Conservation (phyloP, 2,113 vertebrate genomes). For the Rhabdornis inornatus region DNA sequence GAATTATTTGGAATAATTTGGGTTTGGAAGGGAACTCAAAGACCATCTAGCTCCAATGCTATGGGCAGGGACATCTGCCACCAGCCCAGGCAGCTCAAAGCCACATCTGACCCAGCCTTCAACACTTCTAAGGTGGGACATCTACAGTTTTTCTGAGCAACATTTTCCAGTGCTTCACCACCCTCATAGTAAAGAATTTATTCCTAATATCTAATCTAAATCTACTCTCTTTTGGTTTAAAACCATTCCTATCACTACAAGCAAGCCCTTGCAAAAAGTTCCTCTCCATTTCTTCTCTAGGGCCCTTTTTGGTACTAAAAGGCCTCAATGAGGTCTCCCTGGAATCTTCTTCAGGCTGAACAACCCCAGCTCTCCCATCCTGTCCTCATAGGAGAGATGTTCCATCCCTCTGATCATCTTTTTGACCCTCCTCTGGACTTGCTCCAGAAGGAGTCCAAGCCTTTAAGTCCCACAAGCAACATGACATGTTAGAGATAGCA, state of each 20-base stretch:
- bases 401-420: not conserved
- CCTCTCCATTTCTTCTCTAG: not conserved
- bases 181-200: not conserved
- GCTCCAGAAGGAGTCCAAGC: not conserved
- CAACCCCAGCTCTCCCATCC: not conserved
- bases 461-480: not conserved
- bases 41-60: not conserved
- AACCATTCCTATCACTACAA: not conserved
- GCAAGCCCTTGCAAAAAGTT: not conserved
- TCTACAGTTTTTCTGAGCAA: not conserved
- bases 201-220: not conserved
- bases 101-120: not conserved
- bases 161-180: not conserved
- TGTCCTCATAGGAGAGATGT: not conserved
- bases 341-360: not conserved
- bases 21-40: not conserved
- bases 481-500: rapidly evolving
- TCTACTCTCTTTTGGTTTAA: not conserved
- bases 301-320: not conserved
- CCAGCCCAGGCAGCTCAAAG: not conserved
- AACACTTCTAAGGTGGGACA: not conserved
- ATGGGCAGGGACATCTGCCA: not conserved
- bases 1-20: not conserved
- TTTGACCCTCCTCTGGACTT: not conserved
- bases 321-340: not conserved